Conservation (phyloP, 1,140 invertebrate genomes). For the Pararge aegeria region DNA sequence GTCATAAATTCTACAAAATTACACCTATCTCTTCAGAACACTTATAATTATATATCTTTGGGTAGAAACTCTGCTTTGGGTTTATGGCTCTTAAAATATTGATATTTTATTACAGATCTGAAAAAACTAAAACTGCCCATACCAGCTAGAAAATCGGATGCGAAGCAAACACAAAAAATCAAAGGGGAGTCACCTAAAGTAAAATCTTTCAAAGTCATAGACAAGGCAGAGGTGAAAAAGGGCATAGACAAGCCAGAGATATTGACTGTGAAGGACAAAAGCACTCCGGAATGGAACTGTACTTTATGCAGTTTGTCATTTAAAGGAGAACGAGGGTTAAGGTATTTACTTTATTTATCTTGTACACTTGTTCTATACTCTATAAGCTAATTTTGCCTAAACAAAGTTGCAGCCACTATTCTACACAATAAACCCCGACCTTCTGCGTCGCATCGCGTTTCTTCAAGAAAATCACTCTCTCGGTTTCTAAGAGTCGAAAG, state of each 20-base stretch:
- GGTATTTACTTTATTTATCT: slow-evolving; percentile 32
- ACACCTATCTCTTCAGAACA: no score
- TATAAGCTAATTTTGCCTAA: no score
- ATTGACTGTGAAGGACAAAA: slow-evolving; percentile 11
- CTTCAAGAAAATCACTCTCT: no score
- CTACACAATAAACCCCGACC: no score
- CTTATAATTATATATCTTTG: no score
- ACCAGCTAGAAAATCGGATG: slow-evolving; percentile 17
- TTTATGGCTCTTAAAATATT: background rate
- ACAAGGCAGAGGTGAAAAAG: slow-evolving; percentile 4
- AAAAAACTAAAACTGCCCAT: slow-evolving; percentile 46
- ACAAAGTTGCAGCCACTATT: no score
- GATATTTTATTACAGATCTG: slow-evolving; percentile 36
- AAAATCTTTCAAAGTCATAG: slow-evolving; percentile 4
- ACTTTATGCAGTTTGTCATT: slow-evolving; percentile 46
- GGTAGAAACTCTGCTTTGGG: no score
- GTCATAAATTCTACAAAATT: no score
- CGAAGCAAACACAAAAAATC: slow-evolving; percentile 13
- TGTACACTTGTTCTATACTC: slow-evolving; percentile 1
- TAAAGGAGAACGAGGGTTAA: slow-evolving; percentile 51
- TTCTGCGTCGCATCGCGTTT: no score
- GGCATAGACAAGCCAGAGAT: slow-evolving; percentile 14
- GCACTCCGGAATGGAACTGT: slow-evolving; percentile 35
- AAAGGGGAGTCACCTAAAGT: background rate
- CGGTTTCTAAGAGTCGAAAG: no score